Evolutionary conservation across 1,140 invertebrate species (phyloP).

Genomic region (Aphidius ervi): DNA sequence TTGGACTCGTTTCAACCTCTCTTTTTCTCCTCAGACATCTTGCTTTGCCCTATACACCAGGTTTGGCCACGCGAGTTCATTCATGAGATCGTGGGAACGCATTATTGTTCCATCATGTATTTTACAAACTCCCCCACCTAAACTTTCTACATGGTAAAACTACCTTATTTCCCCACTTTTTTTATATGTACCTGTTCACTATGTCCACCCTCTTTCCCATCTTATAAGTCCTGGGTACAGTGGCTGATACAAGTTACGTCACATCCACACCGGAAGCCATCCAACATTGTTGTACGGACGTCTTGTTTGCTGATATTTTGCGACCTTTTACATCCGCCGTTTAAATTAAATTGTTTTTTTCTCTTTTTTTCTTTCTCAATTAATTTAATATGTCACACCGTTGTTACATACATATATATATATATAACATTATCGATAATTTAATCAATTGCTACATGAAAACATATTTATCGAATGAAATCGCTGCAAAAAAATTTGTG

Average conservation of each 20-base stretch:
- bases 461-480: no score
- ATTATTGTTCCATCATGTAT: constrained; percentile 29
- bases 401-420: neutral
- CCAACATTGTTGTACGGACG: constrained; percentile 9
- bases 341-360: neutral
- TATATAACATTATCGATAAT: neutral
- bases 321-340: constrained; percentile 12
- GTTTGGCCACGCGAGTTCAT: constrained; percentile 53
- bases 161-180: neutral
- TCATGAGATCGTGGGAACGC: constrained; percentile 55
- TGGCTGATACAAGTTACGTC: constrained; percentile 44
- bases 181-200: constrained; percentile 16
- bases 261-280: constrained; percentile 22
- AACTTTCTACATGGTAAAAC: neutral
- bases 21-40: constrained; percentile 24
- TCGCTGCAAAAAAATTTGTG: no score
- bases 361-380: no score
- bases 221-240: constrained; percentile 33
- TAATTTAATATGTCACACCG: no score
- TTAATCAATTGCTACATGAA: no score
- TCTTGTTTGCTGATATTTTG: constrained; percentile 20
- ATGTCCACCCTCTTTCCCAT: constrained; percentile 14
- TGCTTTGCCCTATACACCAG: constrained; percentile 28
- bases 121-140: constrained; percentile 20
- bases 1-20: constrained; percentile 11